phyloP scores from a whole-genome alignment of 2,797 vertebrate genomes.

The Semotilus atromaculatus region DNA sequence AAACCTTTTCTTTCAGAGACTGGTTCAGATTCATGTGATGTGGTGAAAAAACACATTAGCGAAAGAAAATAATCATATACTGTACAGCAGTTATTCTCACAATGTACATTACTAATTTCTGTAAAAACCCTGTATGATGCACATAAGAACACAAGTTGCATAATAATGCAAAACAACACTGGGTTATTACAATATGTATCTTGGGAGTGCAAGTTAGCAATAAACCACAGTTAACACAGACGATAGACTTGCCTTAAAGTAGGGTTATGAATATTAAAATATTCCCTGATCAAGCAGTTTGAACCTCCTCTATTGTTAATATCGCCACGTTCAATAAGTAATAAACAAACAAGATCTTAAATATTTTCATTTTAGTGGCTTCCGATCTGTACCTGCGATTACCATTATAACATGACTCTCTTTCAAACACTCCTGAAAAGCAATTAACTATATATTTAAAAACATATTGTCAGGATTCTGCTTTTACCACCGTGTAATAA shows the following conservation, averaged over 20 bases:
- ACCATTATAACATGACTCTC: not conserved
- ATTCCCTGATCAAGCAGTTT: not conserved
- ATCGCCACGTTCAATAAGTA: not conserved
- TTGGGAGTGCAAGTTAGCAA: not conserved
- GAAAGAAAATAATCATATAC: not conserved
- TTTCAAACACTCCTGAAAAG: not conserved
- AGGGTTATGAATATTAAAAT: not conserved
- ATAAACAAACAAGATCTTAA: not conserved
- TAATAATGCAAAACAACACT: not conserved
- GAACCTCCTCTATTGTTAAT: not conserved
- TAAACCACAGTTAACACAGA: not conserved
- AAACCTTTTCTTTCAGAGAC: not conserved
- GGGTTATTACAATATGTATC: not conserved
- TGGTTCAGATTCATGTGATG: not conserved
- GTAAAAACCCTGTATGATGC: not conserved
- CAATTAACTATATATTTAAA: not conserved
- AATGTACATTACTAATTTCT: not conserved
- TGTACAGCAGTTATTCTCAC: not conserved
- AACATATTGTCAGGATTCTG: not conserved
- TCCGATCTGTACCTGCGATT: not conserved
- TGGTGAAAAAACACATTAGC: not conserved
- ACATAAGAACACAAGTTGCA: not conserved
- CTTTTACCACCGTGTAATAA: not conserved
- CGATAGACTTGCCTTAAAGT: not conserved
- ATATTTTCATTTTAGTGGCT: not conserved